Conservation (phyloP, 2,797 vertebrate species). For the Trachurus trachurus region DNA sequence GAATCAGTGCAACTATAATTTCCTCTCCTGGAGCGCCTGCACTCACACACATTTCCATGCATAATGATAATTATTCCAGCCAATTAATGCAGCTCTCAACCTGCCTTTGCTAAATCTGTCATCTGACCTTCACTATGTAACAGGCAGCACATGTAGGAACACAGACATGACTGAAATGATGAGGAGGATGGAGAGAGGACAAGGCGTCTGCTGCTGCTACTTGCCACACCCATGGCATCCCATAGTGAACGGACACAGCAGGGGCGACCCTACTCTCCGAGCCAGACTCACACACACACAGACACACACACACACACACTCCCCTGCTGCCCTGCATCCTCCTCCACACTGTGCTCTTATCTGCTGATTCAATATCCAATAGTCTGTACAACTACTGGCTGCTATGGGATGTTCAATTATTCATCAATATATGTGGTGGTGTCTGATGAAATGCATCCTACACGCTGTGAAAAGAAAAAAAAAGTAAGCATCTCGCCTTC, state of each 20-base stretch:
- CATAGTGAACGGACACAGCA: constrained; percentile 29
- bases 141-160: neutral
- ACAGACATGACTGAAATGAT: constrained; percentile 31
- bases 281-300: constrained; percentile 3
- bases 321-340: constrained; percentile 19
- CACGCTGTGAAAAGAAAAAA: neutral
- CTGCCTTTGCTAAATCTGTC: neutral
- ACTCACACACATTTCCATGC: constrained; percentile 11
- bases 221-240: constrained; percentile 73
- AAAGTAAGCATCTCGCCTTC: constrained; percentile 8
- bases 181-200: constrained; percentile 31
- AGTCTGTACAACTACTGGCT: neutral
- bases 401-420: constrained; percentile 35
- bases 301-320: too few species aligned
- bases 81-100: constrained; percentile 21
- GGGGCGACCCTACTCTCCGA: constrained; percentile 5
- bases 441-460: constrained; percentile 24
- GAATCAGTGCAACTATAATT: neutral
- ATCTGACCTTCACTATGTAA: constrained; percentile 38
- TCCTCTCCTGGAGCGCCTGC: neutral
- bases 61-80: constrained; percentile 21
- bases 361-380: constrained; percentile 26
- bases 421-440: constrained; percentile 1
- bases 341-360: neutral
- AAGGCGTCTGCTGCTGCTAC: constrained; percentile 46